Conservation (phyloP, 2,113 vertebrate genomes). For the Chinchilla lanigera region DNA sequence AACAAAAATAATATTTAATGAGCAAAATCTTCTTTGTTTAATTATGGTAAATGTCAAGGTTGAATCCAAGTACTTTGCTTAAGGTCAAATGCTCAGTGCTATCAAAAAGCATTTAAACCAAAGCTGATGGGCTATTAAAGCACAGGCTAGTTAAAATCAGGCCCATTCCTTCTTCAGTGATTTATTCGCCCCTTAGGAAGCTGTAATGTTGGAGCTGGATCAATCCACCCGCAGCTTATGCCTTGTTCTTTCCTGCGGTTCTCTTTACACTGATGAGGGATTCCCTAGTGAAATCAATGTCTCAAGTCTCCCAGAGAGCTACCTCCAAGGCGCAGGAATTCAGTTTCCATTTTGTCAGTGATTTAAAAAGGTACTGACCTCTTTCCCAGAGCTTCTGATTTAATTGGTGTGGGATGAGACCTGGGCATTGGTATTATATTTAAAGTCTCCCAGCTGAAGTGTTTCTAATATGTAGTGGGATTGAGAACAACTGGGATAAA, state of each 20-base stretch:
- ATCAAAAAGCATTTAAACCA: constrained; percentile 77
- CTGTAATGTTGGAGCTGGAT: constrained; percentile 51
- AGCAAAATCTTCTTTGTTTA: constrained; percentile 79
- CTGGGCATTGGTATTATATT: background rate
- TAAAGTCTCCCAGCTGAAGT: constrained; percentile 26
- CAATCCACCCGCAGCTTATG: background rate
- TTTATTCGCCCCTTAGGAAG: constrained; percentile 48
- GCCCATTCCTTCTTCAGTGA: constrained; percentile 39
- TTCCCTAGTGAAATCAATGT: constrained; percentile 36
- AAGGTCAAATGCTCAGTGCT: constrained; percentile 77
- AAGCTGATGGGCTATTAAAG: constrained; percentile 61
- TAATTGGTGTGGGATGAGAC: background rate
- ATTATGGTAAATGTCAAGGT: constrained; percentile 81
- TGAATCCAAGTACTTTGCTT: constrained; percentile 76
- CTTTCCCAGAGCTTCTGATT: constrained; percentile 25
- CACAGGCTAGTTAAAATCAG: constrained; percentile 63
- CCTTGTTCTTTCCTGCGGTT: background rate
- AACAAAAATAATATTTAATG: constrained; percentile 84
- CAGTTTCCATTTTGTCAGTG: background rate
- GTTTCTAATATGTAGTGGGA: constrained; percentile 5
- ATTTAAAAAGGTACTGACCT: background rate
- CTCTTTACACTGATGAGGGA: constrained; percentile 6
- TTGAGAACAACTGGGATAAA: constrained; percentile 2
- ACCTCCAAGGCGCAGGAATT: background rate
- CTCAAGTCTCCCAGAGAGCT: background rate